Evolutionary conservation across 1,140 invertebrate species (phyloP), one percentile per base, ranked within the genome.

Genomic region (Leucophenga varia): DNA sequence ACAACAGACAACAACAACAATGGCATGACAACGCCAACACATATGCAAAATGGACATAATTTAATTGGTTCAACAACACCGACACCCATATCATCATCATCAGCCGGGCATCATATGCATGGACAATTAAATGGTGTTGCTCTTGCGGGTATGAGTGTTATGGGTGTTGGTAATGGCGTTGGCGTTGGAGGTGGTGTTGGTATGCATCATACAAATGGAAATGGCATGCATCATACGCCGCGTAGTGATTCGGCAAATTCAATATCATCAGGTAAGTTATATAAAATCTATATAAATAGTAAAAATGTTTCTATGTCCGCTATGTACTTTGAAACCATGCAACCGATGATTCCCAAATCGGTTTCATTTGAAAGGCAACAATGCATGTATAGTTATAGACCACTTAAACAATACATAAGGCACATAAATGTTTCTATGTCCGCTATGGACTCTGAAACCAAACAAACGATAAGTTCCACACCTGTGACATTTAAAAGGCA

Each of bases 181-280:
- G 19, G 21, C 14, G 21, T 25, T n/a, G 46, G 30, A 21, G 43
- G 48, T 34, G 54, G 48, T 10, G 28, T 59, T 47, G 40, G 47
- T 37, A 49, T 61, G 60, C 40, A 21, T 20, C 39, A 48, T 22
- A 49, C 28, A 30, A 21, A 31, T 39, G 60, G 79, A 78, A 57
- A 54, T 54, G 60, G 54, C 47, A 61, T 72, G 63, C 64, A 72
- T 25, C 72, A 74, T 36, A 74, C 72, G 41, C 72, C 72, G 42
- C 63, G 72, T 32, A 74, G 72, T 49, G 69, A 74, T 41, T 74
- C 72, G 19, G 72, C 64, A 10, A 74, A 74, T 69, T 74, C 72
- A 35, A 71, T 74, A 50, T 74, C 72, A 56, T 74, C 72, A 74
- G 72, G 72, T 74, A 54, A 74, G n/a, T n/a, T n/a, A n/a, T n/a